Conservation (phyloP, 2,888 invertebrate genomes). For the Capitulum mitella region DNA sequence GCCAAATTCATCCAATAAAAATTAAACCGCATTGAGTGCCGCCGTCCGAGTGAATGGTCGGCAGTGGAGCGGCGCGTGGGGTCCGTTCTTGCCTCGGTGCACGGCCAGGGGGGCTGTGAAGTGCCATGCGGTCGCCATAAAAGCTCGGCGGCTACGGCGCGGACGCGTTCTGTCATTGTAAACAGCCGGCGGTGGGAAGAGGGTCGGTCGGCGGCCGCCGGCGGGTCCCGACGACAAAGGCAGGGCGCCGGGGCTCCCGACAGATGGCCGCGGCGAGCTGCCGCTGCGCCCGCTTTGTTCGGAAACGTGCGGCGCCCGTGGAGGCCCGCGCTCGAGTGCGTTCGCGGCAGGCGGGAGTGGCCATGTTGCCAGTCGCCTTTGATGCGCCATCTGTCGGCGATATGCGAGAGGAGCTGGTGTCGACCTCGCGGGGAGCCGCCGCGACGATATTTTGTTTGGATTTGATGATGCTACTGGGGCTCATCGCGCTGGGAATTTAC, state of each 20-base stretch:
- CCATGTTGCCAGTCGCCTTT: no score
- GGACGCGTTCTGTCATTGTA: background rate
- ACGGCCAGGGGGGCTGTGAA: background rate
- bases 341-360: no score
- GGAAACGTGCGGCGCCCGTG: background rate
- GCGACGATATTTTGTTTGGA: no score
- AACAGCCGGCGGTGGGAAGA: background rate
- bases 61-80: background rate
- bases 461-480: no score
- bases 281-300: background rate
- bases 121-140: background rate
- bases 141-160: background rate
- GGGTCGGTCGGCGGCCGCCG: no score
- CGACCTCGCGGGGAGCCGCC: no score
- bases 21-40: background rate
- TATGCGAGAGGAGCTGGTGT: no score
- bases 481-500: background rate
- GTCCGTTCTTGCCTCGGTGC: background rate
- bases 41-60: background rate
- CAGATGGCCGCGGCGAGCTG: slow-evolving; percentile 1
- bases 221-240: background rate
- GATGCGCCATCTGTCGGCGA: background rate
- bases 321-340: background rate
- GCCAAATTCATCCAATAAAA: background rate
- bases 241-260: background rate